phyloP scores from a whole-genome alignment of 1,140 invertebrate genomes.

The Halesus radiatus region DNA sequence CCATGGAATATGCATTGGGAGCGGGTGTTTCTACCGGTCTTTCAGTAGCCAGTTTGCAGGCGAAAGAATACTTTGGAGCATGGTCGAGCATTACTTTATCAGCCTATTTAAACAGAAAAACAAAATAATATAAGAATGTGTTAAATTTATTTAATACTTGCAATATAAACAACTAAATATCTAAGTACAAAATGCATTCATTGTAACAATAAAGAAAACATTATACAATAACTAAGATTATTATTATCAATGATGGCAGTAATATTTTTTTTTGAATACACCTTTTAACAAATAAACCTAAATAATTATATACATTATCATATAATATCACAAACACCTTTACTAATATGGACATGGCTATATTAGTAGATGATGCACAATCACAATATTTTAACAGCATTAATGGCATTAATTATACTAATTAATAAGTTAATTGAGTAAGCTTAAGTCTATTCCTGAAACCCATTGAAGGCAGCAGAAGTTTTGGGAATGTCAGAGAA shows the following conservation, averaged over 20 bases:
- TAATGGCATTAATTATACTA: neutral
- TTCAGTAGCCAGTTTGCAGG: constrained; percentile 64
- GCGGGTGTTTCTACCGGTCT: constrained; percentile 67
- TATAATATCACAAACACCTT: constrained; percentile 39
- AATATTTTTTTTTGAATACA: neutral
- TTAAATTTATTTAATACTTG: neutral
- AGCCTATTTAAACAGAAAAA: constrained; percentile 11
- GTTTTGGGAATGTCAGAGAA: constrained; percentile 17
- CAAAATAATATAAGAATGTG: neutral
- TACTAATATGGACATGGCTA: constrained; percentile 25
- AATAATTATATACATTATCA: neutral
- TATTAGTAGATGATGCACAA: constrained; percentile 40
- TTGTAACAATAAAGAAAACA: too few relatives aligned
- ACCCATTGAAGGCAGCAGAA: constrained; percentile 9
- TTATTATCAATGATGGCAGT: too few relatives aligned
- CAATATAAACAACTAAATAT: neutral
- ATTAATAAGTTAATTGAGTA: neutral
- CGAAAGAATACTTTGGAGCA: constrained; percentile 70
- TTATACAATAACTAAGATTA: too few relatives aligned
- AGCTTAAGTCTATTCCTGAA: neutral
- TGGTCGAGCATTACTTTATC: constrained; percentile 68
- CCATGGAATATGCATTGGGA: constrained; percentile 74
- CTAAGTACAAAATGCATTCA: too few relatives aligned
- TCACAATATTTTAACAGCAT: constrained; percentile 19
- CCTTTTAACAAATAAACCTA: neutral